Evolutionary conservation across 2,888 invertebrate species (phyloP).

Genomic region (Temnothorax ravouxi): DNA sequence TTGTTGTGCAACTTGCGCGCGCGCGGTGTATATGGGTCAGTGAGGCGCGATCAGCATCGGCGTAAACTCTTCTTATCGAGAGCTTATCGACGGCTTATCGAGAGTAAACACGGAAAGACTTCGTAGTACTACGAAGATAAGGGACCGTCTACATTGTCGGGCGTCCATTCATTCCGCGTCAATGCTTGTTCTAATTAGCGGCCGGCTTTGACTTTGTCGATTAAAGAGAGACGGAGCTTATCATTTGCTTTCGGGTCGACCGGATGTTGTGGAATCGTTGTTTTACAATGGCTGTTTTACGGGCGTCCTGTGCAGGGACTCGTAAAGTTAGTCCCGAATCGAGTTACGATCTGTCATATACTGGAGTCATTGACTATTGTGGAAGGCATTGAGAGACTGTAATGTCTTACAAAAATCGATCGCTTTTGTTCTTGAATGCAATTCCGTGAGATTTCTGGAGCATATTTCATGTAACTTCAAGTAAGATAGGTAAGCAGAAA

Average conservation of each 20-base stretch:
- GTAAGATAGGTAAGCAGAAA: constrained; percentile 1
- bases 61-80: constrained; percentile 75
- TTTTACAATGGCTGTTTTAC: constrained; percentile 4
- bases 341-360: neutral
- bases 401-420: neutral
- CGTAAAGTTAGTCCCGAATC: constrained; percentile 32
- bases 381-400: neutral
- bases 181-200: constrained; percentile 63
- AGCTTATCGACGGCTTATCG: constrained; percentile 76
- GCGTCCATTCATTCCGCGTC: constrained; percentile 69
- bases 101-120: constrained; percentile 75
- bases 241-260: constrained; percentile 45
- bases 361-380: neutral
- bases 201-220: constrained; percentile 58
- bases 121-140: constrained; percentile 76
- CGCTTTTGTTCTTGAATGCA: neutral
- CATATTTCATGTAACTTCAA: constrained; percentile 6
- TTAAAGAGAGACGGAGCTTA: constrained; percentile 54
- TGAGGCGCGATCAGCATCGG: constrained; percentile 64
- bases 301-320: neutral
- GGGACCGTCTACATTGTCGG: constrained; percentile 58
- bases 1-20: neutral
- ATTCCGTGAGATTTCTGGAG: constrained; percentile 8
- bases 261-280: constrained; percentile 63
- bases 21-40: constrained; percentile 74